These are phyloP conservation scores for Propithecus perrieri DNA, from an alignment of 2,797 vertebrate species.

Conservation along the genomic window DNA sequence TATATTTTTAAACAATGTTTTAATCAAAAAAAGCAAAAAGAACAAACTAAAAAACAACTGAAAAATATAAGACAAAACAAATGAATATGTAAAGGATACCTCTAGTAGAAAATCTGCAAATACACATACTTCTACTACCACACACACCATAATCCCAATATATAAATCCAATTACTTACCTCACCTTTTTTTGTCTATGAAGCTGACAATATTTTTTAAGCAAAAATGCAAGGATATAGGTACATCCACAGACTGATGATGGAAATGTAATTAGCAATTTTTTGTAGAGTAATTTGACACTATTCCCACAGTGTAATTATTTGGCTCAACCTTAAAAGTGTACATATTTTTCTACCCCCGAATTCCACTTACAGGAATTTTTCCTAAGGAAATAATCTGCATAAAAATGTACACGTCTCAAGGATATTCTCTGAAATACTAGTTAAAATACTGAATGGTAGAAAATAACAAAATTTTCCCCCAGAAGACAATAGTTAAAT, in stretches of 20 bases:
- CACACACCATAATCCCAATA: background rate
- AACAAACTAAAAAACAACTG: background rate
- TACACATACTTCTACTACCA: background rate
- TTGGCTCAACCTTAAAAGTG: background rate
- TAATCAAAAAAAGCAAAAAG: background rate
- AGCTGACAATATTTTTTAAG: slow-evolving; percentile 1
- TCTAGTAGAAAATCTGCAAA: background rate
- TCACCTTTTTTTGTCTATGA: background rate
- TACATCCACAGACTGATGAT: background rate
- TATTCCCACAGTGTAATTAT: background rate
- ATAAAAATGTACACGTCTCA: background rate
- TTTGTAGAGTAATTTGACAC: background rate
- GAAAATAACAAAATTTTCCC: background rate
- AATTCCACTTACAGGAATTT: background rate
- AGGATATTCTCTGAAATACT: background rate
- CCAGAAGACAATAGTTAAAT: background rate
- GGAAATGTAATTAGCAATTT: background rate
- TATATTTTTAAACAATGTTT: background rate
- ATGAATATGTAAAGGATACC: background rate
- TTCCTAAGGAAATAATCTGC: background rate
- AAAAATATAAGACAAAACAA: slow-evolving; percentile 24
- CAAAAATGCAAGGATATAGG: background rate
- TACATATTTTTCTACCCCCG: background rate
- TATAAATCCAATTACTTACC: background rate
- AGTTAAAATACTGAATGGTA: background rate